Conservation (phyloP, 2,113 vertebrate genomes). For the Paradoxurus hermaphroditus region DNA sequence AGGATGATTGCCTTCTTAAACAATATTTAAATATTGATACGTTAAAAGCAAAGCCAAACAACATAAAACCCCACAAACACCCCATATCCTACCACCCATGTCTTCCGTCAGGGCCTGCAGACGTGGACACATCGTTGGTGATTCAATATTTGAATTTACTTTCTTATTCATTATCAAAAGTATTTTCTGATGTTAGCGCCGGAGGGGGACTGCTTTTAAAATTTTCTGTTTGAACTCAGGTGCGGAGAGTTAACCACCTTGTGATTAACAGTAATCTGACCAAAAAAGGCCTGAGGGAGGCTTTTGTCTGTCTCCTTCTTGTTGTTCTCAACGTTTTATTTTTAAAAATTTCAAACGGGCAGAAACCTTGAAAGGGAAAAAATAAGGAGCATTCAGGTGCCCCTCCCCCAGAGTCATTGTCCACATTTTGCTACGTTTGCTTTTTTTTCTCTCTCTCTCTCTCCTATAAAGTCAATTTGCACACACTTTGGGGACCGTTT, state of each 20-base stretch:
- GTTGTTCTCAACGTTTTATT: not conserved
- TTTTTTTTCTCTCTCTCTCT: not conserved
- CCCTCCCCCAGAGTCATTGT: not conserved
- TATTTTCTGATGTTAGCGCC: constrained; percentile 19
- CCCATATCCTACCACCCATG: not conserved
- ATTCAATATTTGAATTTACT: not conserved
- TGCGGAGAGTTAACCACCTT: not conserved
- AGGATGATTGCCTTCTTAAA: not conserved
- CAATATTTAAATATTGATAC: not conserved
- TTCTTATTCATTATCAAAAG: not conserved
- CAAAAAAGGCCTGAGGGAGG: not conserved
- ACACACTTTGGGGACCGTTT: not conserved
- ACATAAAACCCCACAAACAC: not conserved
- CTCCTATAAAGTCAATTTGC: not conserved
- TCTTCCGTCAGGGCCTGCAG: not conserved
- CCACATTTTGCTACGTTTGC: not conserved
- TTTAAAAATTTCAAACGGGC: not conserved
- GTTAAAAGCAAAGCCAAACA: not conserved
- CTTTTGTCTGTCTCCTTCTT: not conserved
- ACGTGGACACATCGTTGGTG: not conserved
- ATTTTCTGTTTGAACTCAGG: not conserved
- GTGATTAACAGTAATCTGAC: not conserved
- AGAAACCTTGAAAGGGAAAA: not conserved
- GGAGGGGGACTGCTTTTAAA: not conserved
- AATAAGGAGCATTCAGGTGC: not conserved